Evolutionary conservation across 2,797 vertebrate genomes (phyloP).

Genomic region (Siniperca scherzeri): DNA sequence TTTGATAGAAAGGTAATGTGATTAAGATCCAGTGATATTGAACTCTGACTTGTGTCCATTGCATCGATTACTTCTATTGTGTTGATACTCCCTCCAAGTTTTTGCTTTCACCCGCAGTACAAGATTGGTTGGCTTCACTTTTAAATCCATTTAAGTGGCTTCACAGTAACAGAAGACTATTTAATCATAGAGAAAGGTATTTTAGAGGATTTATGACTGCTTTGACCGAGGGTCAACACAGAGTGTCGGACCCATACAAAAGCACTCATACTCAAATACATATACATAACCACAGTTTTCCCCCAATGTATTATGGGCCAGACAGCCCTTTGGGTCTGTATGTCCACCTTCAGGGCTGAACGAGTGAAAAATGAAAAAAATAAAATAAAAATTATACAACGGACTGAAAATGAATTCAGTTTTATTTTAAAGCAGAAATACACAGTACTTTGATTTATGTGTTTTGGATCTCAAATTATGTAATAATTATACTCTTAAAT

Average conservation of each 20-base stretch:
- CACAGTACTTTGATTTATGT: neutral
- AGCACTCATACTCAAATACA: conserved; percentile 47
- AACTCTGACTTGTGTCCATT: conserved; percentile 38
- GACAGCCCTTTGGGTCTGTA: neutral
- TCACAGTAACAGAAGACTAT: conserved; percentile 60
- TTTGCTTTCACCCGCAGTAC: conserved; percentile 39
- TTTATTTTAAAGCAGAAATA: neutral
- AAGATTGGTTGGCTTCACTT: conserved; percentile 52
- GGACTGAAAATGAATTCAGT: neutral
- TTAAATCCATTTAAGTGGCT: conserved; percentile 71
- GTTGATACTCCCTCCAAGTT: conserved; percentile 52
- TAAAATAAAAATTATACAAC: neutral
- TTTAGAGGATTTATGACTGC: conserved; percentile 69
- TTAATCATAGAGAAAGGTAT: conserved; percentile 76
- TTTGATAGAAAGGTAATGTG: conserved; percentile 34
- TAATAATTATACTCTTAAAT: neutral
- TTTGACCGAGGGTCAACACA: conserved; percentile 53
- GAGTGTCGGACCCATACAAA: conserved; percentile 48
- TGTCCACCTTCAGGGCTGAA: neutral
- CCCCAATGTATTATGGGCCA: conserved; percentile 16
- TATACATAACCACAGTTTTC: conserved; percentile 40
- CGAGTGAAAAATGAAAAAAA: conserved; percentile 10
- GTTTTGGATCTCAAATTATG: neutral
- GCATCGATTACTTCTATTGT: conserved; percentile 52
- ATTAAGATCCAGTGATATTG: conserved; percentile 47